These are phyloP conservation scores for Neomorphus geoffroyi DNA, from an alignment of 2,797 vertebrate genomes.

Conservation along the genomic window DNA sequence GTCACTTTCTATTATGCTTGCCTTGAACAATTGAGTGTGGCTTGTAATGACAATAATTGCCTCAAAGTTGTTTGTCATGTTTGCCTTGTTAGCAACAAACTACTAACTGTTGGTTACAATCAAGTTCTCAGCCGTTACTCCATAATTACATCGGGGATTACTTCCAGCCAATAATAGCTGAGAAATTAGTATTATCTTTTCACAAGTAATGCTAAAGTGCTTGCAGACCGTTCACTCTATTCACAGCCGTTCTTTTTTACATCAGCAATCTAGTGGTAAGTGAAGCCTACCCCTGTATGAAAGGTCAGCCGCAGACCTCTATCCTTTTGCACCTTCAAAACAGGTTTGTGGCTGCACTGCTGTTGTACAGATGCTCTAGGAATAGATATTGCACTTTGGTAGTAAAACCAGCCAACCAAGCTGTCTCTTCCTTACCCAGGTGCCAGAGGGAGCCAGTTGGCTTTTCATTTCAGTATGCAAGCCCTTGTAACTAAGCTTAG, in stretches of 20 bases:
- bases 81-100: slow-evolving; percentile 69
- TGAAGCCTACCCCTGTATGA: not conserved
- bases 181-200: slow-evolving; percentile 55
- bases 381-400: not conserved
- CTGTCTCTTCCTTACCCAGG: not conserved
- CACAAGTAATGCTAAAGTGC: slow-evolving; percentile 20
- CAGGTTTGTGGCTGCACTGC: not conserved
- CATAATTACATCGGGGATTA: slow-evolving; percentile 64
- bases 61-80: slow-evolving; percentile 72
- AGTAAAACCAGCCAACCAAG: not conserved
- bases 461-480: not conserved
- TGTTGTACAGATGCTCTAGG: not conserved
- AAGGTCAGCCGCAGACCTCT: not conserved
- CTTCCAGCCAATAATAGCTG: slow-evolving; percentile 50
- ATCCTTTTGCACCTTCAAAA: not conserved
- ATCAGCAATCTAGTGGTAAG: not conserved
- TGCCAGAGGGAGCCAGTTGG: not conserved
- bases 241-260: not conserved
- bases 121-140: slow-evolving; percentile 63
- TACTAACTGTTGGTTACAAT: slow-evolving; percentile 67
- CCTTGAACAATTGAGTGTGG: slow-evolving; percentile 59
- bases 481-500: not conserved
- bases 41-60: slow-evolving; percentile 72
- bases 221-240: slow-evolving; percentile 2
- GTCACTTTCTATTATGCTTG: slow-evolving; percentile 63